Conservation (phyloP, 2,113 vertebrate species). For the Scophthalmus maximus region DNA sequence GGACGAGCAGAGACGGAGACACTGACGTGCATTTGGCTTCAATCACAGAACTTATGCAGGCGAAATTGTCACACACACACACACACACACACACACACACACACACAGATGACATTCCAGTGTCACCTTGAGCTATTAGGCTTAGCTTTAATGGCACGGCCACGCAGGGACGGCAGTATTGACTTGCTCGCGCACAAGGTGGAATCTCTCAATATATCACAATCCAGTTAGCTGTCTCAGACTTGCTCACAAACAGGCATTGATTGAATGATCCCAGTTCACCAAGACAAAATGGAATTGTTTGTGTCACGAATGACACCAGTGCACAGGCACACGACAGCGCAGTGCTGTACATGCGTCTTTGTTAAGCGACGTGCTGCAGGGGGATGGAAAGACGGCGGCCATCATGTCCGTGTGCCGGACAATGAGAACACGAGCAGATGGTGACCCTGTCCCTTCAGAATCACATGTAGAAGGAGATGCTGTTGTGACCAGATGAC, state of each 20-base stretch:
- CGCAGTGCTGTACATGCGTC: conserved; percentile 44
- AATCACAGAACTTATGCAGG: conserved; percentile 25
- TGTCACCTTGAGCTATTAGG: conserved; percentile 57
- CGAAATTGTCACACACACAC: conserved; percentile 12
- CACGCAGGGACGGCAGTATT: conserved; percentile 52
- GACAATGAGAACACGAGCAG: background rate
- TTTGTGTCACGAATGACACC: conserved; percentile 35
- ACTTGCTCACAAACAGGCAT: conserved; percentile 62
- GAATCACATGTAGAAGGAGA: background rate
- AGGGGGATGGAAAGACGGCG: conserved; percentile 18
- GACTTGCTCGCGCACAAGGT: conserved; percentile 61
- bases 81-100: background rate
- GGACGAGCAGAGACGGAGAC: conserved; percentile 33
- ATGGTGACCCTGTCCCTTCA: background rate
- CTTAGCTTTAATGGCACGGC: conserved; percentile 37
- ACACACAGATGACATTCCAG: conserved; percentile 55
- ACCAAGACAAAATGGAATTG: conserved; percentile 34
- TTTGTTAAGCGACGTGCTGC: conserved; percentile 29
- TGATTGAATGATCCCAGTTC: conserved; percentile 63
- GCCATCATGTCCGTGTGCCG: background rate
- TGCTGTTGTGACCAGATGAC: background rate
- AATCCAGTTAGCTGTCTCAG: conserved; percentile 65
- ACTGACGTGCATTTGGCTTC: conserved; percentile 31
- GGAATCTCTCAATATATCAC: conserved; percentile 73
- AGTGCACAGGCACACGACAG: conserved; percentile 58